These are phyloP conservation scores for Zosterops hypoxanthus DNA, from an alignment of 2,113 vertebrate genomes.

Conservation along the genomic window DNA sequence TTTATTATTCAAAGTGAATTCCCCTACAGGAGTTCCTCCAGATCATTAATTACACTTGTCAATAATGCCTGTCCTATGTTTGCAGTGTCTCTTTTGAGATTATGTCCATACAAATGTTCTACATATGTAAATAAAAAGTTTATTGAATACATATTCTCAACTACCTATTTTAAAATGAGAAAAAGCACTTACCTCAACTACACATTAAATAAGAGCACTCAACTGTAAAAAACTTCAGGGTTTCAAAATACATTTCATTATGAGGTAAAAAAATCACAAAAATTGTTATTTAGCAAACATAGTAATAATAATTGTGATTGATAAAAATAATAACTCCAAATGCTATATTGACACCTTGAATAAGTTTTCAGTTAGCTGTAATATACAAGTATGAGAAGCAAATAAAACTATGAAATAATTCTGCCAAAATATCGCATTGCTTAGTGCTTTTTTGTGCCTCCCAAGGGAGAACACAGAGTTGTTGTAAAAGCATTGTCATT, in stretches of 20 bases:
- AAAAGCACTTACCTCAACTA: neutral
- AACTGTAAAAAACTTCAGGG: neutral
- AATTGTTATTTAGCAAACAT: neutral
- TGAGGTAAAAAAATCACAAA: neutral
- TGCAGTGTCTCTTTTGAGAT: neutral
- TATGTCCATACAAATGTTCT: neutral
- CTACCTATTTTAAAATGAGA: neutral
- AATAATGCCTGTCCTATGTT: neutral
- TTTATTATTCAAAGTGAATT: neutral
- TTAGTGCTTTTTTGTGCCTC: neutral
- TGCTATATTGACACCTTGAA: neutral
- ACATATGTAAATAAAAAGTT: neutral
- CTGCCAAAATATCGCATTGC: neutral
- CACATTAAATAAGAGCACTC: neutral
- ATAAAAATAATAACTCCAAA: neutral
- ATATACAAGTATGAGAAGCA: neutral
- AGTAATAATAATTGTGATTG: neutral
- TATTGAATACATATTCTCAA: neutral
- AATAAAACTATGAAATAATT: neutral
- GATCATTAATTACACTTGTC: neutral
- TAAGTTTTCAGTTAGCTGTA: neutral
- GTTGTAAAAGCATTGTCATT: neutral
- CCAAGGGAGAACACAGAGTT: rapidly evolving
- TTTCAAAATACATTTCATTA: neutral
- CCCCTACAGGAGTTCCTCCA: neutral